Conservation (phyloP, 2,797 vertebrate genomes). For the Clarias fuscus region DNA sequence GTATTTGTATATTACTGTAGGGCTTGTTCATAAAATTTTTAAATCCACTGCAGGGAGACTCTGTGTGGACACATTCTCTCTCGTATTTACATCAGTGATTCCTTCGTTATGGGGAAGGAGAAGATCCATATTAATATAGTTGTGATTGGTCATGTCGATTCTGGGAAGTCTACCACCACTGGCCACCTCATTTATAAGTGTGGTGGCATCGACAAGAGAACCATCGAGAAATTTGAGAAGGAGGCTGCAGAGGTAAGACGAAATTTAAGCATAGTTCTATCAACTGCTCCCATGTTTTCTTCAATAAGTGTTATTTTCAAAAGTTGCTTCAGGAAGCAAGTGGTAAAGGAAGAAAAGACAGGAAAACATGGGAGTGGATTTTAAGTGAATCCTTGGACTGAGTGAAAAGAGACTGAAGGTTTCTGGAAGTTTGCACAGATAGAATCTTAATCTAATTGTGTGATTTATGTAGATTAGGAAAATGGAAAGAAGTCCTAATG, state of each 20-base stretch:
- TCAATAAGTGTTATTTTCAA: background rate
- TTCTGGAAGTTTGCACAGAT: background rate
- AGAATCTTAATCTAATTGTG: background rate
- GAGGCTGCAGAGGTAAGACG: constrained; percentile 80
- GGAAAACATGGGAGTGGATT: background rate
- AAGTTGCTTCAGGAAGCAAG: background rate
- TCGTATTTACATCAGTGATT: background rate
- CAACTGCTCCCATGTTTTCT: background rate
- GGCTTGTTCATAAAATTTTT: background rate
- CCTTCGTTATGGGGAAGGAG: constrained; percentile 79
- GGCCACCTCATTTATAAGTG: constrained; percentile 87
- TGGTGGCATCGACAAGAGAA: constrained; percentile 84
- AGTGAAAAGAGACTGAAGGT: background rate
- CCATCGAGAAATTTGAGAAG: constrained; percentile 86
- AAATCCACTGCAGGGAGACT: background rate
- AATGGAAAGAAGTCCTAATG: background rate
- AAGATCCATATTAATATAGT: constrained; percentile 88
- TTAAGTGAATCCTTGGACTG: background rate
- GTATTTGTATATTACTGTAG: background rate
- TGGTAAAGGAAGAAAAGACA: background rate
- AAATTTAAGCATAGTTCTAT: background rate
- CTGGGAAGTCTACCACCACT: constrained; percentile 85
- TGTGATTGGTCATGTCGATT: constrained; percentile 85
- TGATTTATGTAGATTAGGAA: background rate
- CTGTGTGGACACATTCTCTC: background rate